Percentiles rank a stretch among this genome's conserved stretches.
Conservation (phyloP, 2,888 invertebrate genomes). For the Odontothrips loti region DNA sequence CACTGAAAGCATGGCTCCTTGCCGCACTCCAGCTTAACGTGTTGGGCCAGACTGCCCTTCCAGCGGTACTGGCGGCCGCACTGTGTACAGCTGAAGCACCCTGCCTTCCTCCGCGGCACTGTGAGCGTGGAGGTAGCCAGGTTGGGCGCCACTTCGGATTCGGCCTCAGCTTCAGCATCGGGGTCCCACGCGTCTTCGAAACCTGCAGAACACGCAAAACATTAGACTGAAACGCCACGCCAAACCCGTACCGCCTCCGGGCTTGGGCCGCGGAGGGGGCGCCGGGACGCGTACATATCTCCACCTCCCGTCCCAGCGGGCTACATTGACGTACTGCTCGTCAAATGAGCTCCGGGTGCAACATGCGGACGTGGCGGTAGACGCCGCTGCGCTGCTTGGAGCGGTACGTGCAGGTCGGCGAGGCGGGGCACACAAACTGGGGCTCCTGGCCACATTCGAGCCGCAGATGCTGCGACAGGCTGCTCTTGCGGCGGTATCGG, state of each 20-base stretch:
- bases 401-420: slow-evolving; percentile 31
- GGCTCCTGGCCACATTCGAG: neutral
- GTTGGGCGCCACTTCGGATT: no score
- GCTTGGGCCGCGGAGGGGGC: neutral
- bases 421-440: neutral
- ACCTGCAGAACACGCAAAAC: neutral
- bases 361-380: slow-evolving; percentile 25
- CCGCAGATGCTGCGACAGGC: neutral
- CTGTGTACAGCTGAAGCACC: neutral
- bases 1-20: slow-evolving; percentile 37
- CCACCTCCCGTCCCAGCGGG: no score
- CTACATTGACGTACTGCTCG: neutral
- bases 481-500: neutral
- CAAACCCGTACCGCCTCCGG: no score
- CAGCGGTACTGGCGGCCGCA: slow-evolving; percentile 37
- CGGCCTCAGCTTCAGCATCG: no score
- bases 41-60: slow-evolving; percentile 39
- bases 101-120: no score
- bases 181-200: no score
- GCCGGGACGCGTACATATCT: neutral
- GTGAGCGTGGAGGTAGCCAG: no score
- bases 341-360: slow-evolving; percentile 16
- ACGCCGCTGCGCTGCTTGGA: slow-evolving; percentile 29
- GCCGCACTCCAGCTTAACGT: slow-evolving; percentile 50
- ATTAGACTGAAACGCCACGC: no score